phyloP scores from a whole-genome alignment of 2,797 vertebrate genomes.

The Parauchenoglanis punctatus region DNA sequence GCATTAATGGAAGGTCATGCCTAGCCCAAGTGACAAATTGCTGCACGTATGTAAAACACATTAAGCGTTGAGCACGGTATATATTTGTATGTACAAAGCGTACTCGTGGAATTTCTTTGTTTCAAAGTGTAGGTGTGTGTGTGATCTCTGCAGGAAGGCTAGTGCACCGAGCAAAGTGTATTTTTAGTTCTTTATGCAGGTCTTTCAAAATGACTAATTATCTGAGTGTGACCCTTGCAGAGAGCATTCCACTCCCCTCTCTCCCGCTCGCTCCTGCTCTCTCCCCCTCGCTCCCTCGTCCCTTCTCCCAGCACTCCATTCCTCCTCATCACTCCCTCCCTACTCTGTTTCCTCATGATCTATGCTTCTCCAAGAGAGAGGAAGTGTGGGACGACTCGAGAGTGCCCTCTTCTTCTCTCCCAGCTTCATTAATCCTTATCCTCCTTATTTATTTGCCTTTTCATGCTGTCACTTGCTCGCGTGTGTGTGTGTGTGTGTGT shows the following conservation, averaged over 20 bases:
- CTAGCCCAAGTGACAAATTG: constrained; percentile 11
- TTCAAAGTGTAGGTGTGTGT: constrained; percentile 12
- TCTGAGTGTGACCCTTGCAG: constrained; percentile 66
- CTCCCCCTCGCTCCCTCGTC: not conserved
- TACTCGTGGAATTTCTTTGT: constrained; percentile 9
- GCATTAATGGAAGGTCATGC: constrained; percentile 33
- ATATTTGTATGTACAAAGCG: constrained; percentile 18
- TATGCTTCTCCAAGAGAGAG: constrained; percentile 43
- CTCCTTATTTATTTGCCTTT: constrained; percentile 51
- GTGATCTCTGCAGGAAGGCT: constrained; percentile 46
- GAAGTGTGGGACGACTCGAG: constrained; percentile 40
- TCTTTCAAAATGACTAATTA: constrained; percentile 76
- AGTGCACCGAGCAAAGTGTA: constrained; percentile 62
- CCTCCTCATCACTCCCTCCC: constrained; percentile 29
- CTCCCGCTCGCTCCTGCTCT: not conserved
- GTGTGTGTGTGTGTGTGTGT: constrained; percentile 28
- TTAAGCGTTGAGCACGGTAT: not conserved
- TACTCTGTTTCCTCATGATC: constrained; percentile 43
- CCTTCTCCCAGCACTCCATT: constrained; percentile 10
- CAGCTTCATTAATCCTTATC: constrained; percentile 52
- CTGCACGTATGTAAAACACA: constrained; percentile 14
- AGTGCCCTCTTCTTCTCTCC: constrained; percentile 44
- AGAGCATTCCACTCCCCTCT: constrained; percentile 43
- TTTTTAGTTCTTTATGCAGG: constrained; percentile 68
- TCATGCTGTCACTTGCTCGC: constrained; percentile 39